Conservation (phyloP, 2,888 invertebrate genomes). For the Chalcosyrphus nemorum region DNA sequence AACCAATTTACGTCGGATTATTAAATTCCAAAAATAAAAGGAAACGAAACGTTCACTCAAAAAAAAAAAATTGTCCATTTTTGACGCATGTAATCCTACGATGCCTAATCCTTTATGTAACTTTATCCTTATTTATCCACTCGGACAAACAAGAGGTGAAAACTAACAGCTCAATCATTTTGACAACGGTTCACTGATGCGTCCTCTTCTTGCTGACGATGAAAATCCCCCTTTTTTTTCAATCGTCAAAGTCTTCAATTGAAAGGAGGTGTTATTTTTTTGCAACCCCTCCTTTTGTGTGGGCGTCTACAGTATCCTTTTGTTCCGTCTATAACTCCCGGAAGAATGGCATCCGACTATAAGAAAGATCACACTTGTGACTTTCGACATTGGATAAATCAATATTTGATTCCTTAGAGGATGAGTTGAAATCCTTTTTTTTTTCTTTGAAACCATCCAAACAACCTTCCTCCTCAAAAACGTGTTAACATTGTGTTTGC, state of each 20-base stretch:
- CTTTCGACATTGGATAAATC: slow-evolving; percentile 59
- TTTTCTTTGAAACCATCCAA: slow-evolving; percentile 11
- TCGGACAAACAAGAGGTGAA: slow-evolving; percentile 57
- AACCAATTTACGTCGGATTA: slow-evolving; percentile 43
- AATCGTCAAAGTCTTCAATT: not conserved
- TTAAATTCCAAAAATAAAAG: slow-evolving; percentile 22
- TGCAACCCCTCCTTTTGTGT: no score
- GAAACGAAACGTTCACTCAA: not conserved
- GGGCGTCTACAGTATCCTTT: not conserved
- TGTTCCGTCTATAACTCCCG: slow-evolving; percentile 16
- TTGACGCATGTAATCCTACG: slow-evolving; percentile 20
- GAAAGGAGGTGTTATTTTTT: not conserved
- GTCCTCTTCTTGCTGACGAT: not conserved
- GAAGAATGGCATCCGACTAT: not conserved
- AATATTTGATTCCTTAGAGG: slow-evolving; percentile 45
- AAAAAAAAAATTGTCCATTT: slow-evolving; percentile 19
- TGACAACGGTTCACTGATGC: slow-evolving; percentile 59
- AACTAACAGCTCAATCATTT: slow-evolving; percentile 65
- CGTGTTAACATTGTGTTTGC: slow-evolving; percentile 26
- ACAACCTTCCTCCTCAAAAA: not conserved
- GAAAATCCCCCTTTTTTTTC: not conserved
- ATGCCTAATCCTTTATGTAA: slow-evolving; percentile 52
- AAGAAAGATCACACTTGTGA: slow-evolving; percentile 48
- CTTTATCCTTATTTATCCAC: slow-evolving; percentile 52
- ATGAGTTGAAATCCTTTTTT: slow-evolving; percentile 6